These are phyloP conservation scores for Papilio helenus DNA, from an alignment of 1,140 invertebrate genomes.

Conservation along the genomic window DNA sequence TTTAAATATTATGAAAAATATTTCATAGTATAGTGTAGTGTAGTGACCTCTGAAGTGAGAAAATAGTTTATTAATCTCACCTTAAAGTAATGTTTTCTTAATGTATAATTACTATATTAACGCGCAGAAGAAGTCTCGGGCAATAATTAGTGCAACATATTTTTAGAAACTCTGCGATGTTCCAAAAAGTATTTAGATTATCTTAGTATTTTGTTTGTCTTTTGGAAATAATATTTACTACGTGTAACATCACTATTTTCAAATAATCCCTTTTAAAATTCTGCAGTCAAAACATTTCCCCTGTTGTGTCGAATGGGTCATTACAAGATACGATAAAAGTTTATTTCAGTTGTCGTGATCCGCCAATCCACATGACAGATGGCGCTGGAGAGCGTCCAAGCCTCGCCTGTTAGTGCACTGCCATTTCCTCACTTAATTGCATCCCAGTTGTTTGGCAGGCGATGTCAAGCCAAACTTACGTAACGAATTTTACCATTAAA, in stretches of 20 bases:
- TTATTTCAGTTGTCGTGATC: conserved; percentile 31
- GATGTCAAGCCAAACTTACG: conserved; percentile 8
- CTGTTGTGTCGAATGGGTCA: conserved; percentile 20
- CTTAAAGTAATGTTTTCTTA: too few species aligned
- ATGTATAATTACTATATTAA: too few species aligned
- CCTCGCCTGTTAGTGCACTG: conserved; percentile 31
- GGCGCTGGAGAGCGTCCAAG: conserved; percentile 8
- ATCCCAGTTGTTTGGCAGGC: conserved; percentile 29
- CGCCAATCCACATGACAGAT: conserved; percentile 35
- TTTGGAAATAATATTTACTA: background rate
- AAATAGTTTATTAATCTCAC: background rate
- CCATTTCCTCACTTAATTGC: conserved; percentile 37
- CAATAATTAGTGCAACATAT: too few species aligned
- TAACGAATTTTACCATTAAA: conserved; percentile 10
- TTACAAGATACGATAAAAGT: conserved; percentile 21
- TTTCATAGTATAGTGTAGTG: background rate
- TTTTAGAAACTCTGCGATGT: too few species aligned
- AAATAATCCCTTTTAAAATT: background rate
- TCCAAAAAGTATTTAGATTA: too few species aligned
- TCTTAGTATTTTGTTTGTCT: too few species aligned
- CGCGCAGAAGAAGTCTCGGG: too few species aligned
- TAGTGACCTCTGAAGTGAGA: background rate
- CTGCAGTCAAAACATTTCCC: conserved; percentile 6
- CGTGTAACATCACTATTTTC: background rate
- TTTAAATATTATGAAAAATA: conserved; percentile 10